Evolutionary conservation across 2,113 vertebrate species (phyloP).

Genomic region (Cinclus mexicanus): DNA sequence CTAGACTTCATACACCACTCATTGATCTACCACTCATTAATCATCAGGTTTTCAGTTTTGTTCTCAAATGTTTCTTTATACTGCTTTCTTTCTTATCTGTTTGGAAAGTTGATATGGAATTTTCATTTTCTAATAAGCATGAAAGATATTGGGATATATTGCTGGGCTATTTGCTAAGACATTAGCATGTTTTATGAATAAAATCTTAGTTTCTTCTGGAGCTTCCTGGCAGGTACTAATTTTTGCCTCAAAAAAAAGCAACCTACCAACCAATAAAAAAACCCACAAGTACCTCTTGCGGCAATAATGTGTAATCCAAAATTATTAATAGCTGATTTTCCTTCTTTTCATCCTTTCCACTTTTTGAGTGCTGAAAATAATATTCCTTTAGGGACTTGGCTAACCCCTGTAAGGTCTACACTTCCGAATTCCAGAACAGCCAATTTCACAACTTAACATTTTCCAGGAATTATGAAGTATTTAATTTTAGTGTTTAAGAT

Average conservation of each 20-base stretch:
- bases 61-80: not conserved
- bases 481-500: not conserved
- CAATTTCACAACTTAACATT: not conserved
- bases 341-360: not conserved
- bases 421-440: not conserved
- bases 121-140: not conserved
- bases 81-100: not conserved
- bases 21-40: not conserved
- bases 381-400: not conserved
- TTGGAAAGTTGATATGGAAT: not conserved
- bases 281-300: not conserved
- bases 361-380: not conserved
- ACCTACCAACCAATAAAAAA: not conserved
- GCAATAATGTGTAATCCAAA: not conserved
- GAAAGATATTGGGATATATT: not conserved
- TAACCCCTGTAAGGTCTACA: not conserved
- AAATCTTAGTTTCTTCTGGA: not conserved
- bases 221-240: not conserved
- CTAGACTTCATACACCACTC: not conserved
- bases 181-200: not conserved
- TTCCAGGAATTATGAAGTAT: not conserved
- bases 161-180: not conserved
- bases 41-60: not conserved
- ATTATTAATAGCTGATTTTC: not conserved
- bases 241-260: not conserved